These are phyloP conservation scores for Dasypus novemcinctus DNA, from an alignment of 2,113 vertebrate species.

Conservation along the genomic window DNA sequence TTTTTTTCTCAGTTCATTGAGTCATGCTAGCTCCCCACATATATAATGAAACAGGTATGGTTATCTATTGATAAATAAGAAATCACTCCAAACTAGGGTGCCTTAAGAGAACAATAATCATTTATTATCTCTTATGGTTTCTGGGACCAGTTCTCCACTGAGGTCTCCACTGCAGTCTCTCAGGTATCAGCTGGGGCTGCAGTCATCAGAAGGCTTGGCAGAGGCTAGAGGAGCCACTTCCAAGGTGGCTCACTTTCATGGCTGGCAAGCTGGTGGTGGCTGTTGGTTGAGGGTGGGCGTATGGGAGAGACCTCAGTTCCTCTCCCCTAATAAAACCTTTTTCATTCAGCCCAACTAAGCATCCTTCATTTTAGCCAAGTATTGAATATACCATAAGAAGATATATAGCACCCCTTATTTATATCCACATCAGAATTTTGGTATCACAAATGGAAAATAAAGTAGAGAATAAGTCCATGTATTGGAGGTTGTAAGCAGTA, in stretches of 20 bases:
- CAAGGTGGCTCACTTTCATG: rapidly evolving
- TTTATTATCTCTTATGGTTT: not conserved
- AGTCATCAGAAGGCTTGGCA: not conserved
- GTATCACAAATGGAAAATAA: not conserved
- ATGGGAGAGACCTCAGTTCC: not conserved
- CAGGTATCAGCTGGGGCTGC: no score
- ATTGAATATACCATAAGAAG: not conserved
- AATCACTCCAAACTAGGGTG: not conserved
- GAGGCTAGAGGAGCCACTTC: not conserved
- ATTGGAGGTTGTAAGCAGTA: not conserved
- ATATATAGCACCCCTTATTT: not conserved
- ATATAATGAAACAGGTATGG: not conserved
- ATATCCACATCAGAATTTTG: not conserved
- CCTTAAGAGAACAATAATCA: not conserved
- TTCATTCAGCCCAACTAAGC: not conserved
- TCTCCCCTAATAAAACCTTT: not conserved
- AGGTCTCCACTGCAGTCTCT: no score
- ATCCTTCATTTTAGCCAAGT: not conserved
- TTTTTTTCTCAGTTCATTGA: not conserved
- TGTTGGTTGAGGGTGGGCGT: not conserved
- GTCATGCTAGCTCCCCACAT: not conserved
- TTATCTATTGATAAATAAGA: not conserved
- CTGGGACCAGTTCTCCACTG: not conserved
- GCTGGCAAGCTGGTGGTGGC: not conserved
- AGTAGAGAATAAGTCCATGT: not conserved